Conservation (phyloP, 2,113 vertebrate genomes). For the Pontoporia blainvillei region DNA sequence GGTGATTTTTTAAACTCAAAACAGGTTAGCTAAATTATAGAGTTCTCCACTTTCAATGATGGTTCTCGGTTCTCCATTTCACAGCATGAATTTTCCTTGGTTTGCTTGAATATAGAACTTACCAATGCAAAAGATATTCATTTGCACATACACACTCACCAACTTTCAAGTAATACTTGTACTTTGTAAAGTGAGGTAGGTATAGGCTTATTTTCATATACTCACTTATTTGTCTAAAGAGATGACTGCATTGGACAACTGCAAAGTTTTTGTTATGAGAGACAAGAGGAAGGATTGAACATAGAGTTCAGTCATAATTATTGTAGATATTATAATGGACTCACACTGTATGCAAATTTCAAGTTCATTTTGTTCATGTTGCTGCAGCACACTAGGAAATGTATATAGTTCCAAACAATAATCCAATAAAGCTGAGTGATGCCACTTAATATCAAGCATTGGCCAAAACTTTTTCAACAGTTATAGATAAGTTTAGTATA, state of each 20-base stretch:
- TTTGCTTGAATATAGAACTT: background rate
- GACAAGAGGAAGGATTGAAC: background rate
- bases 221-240: background rate
- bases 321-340: background rate
- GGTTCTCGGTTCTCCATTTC: background rate
- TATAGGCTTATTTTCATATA: background rate
- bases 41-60: background rate
- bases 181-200: background rate
- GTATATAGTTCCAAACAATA: background rate
- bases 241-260: background rate
- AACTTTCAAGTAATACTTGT: background rate
- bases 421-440: background rate
- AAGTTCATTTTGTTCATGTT: background rate
- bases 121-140: background rate
- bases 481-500: background rate
- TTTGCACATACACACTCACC: background rate
- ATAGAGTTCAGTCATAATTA: background rate
- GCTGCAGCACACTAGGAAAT: background rate
- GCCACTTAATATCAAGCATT: background rate
- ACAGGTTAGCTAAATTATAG: background rate
- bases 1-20: background rate
- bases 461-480: background rate
- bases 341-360: background rate
- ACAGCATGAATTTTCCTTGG: background rate
- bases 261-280: background rate